Percentiles rank a stretch among this genome's conserved stretches.
Conservation (phyloP, 2,888 invertebrate genomes). For the Drosophila bunnanda region DNA sequence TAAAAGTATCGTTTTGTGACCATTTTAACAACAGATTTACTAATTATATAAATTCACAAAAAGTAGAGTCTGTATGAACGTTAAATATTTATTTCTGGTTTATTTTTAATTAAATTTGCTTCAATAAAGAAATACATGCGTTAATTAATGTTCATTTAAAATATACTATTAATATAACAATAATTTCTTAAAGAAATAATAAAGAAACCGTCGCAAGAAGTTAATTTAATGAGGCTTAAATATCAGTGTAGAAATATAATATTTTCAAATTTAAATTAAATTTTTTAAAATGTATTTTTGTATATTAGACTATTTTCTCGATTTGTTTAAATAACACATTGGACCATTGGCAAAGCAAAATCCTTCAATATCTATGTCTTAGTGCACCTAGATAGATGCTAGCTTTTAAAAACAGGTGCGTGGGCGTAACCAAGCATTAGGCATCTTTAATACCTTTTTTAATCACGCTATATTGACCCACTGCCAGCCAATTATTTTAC, state of each 20-base stretch:
- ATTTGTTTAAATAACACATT: neutral
- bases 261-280: neutral
- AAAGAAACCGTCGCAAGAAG: accelerated
- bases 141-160: no score
- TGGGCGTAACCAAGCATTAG: conserved; percentile 8
- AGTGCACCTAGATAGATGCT: neutral
- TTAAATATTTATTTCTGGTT: neutral
- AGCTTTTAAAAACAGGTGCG: conserved; percentile 9
- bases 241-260: neutral
- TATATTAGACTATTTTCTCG: neutral
- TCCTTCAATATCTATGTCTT: neutral
- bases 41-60: neutral
- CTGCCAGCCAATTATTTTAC: conserved; percentile 38
- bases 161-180: no score
- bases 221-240: neutral
- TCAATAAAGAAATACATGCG: accelerated
- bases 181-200: neutral
- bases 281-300: neutral
- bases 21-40: neutral
- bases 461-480: conserved; percentile 33
- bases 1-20: accelerated
- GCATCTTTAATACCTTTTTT: conserved; percentile 16
- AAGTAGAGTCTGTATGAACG: no score
- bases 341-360: no score
- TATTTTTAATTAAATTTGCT: neutral